Percentiles rank a stretch among this genome's conserved stretches.
Evolutionary conservation across 2,888 invertebrate species (phyloP).

Genomic region (Pristionchus entomophagus): DNA sequence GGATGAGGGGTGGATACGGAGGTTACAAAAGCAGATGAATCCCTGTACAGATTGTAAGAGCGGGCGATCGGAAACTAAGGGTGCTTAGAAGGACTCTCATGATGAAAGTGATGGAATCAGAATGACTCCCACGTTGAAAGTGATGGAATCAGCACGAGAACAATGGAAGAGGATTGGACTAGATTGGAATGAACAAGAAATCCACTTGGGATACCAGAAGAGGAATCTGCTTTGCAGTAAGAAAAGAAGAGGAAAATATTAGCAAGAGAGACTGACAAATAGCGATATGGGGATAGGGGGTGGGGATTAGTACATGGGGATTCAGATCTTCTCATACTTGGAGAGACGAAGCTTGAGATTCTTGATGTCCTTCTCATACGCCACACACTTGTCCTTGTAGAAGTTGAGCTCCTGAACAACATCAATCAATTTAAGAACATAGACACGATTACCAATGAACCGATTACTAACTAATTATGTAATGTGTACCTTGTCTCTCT

Average conservation of each 20-base stretch:
- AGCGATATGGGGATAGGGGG: conserved; percentile 33
- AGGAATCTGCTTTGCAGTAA: conserved; percentile 8
- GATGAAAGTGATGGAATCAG: not conserved
- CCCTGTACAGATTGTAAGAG: not conserved
- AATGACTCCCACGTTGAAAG: too few relatives aligned
- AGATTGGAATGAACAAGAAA: not conserved
- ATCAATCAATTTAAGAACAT: too few relatives aligned
- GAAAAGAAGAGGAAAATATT: not conserved
- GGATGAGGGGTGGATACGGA: not conserved
- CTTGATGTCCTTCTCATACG: not conserved
- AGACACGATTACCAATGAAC: too few relatives aligned
- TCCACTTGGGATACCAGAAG: conserved; percentile 38
- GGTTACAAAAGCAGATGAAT: conserved; percentile 18
- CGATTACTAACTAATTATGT: too few relatives aligned
- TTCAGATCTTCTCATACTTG: conserved; percentile 38
- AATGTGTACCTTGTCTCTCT: conserved; percentile 37
- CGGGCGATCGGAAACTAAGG: not conserved
- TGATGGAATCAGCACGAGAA: conserved; percentile 7
- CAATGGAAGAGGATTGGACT: not conserved
- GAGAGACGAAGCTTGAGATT: not conserved
- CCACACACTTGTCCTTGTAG: not conserved
- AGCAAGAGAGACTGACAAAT: conserved; percentile 33
- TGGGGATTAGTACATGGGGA: not conserved
- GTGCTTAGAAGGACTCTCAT: not conserved
- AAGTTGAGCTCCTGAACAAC: not conserved